Evolutionary conservation across 2,888 invertebrate genomes (phyloP).

Genomic region (Criorhina ranunculi): DNA sequence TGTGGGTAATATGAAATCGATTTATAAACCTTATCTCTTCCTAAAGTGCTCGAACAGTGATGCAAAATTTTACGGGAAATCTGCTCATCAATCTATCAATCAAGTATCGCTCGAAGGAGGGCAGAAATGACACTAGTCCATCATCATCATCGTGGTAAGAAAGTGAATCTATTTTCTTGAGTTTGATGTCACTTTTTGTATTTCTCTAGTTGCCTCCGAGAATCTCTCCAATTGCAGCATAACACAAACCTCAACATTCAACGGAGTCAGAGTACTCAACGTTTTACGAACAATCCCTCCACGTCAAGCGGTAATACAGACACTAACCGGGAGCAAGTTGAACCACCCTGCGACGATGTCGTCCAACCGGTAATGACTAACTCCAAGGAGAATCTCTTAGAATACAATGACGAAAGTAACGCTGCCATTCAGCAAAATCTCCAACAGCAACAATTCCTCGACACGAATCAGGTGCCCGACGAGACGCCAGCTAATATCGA

Average conservation of each 20-base stretch:
- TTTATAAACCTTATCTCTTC: neutral
- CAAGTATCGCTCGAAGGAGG: conserved; percentile 84
- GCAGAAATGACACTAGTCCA: conserved; percentile 81
- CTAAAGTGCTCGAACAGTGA: conserved; percentile 83
- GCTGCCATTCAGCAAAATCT: conserved; percentile 78
- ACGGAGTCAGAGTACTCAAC: conserved; percentile 84
- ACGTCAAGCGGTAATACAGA: conserved; percentile 75
- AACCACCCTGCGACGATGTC: conserved; percentile 76
- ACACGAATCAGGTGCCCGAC: conserved; percentile 64
- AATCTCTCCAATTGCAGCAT: conserved; percentile 84
- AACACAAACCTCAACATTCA: conserved; percentile 84
- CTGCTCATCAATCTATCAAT: conserved; percentile 84
- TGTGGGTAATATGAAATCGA: neutral
- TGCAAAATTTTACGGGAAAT: conserved; percentile 85
- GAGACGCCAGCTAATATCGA: conserved; percentile 50
- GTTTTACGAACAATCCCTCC: conserved; percentile 79
- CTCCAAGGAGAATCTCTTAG: conserved; percentile 79
- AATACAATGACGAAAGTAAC: conserved; percentile 79
- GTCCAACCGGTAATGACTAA: conserved; percentile 71
- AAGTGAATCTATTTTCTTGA: neutral
- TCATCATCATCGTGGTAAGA: conserved; percentile 83
- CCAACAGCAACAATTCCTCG: conserved; percentile 74
- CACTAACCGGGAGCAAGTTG: conserved; percentile 77
- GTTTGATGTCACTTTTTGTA: neutral
- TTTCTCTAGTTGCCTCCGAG: conserved; percentile 82